Evolutionary conservation across 2,888 invertebrate genomes (phyloP).

Genomic region (Zhuqinia jingwanae): DNA sequence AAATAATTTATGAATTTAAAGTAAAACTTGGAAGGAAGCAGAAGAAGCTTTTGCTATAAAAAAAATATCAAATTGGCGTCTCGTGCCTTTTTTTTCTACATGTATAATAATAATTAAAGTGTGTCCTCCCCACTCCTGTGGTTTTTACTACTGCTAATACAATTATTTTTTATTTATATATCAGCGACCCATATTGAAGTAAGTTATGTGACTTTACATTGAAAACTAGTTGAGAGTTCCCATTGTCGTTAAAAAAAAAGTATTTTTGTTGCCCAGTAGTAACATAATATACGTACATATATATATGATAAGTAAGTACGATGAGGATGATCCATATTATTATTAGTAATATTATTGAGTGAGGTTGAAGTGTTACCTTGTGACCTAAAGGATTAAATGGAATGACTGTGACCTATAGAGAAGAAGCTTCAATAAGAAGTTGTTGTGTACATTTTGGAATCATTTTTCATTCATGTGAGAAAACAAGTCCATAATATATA

Average conservation of each 20-base stretch:
- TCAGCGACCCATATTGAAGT: background rate
- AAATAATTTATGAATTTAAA: background rate
- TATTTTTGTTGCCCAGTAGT: background rate
- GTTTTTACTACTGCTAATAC: background rate
- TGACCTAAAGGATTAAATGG: slow-evolving; percentile 59
- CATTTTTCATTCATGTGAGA: background rate
- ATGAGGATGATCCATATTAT: slow-evolving; percentile 10
- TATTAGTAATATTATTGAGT: slow-evolving; percentile 23
- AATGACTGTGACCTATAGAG: background rate
- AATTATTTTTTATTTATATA: slow-evolving; percentile 18
- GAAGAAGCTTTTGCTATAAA: background rate
- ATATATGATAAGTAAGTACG: too few species aligned
- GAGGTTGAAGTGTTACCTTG: slow-evolving; percentile 72
- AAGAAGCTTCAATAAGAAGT: background rate
- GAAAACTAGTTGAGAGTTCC: slow-evolving; percentile 60
- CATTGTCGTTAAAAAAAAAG: too few species aligned
- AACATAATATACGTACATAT: too few species aligned
- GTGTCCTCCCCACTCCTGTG: slow-evolving; percentile 8
- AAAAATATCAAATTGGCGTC: background rate
- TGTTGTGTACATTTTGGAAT: background rate
- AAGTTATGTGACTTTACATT: slow-evolving; percentile 66
- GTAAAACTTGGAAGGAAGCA: too few species aligned
- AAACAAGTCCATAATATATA: background rate
- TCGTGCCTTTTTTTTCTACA: slow-evolving; percentile 7
- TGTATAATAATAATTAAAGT: background rate